Base-by-base conservation (phyloP, 2,797 vertebrate species). In the Gallirallus australis region DNA sequence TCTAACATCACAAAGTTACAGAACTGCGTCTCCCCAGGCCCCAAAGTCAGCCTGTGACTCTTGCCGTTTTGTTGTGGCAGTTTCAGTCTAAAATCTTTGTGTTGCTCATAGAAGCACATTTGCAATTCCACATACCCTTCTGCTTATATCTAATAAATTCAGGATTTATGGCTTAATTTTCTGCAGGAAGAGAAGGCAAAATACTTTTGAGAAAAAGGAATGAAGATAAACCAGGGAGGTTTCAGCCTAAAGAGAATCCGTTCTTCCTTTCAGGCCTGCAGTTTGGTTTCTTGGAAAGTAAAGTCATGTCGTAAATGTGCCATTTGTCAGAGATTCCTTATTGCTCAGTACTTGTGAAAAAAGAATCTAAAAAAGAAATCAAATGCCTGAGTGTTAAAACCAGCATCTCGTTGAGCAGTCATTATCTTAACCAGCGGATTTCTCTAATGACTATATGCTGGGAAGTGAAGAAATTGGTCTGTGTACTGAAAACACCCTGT, bases 121-220 rank as follows among this genome's bases (percentile, higher is more conserved):
- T 89, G 48, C 47, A 88, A 80, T 93, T 90, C 79, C n/a, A 45
- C 3, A 10, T 17, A n/a, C 30, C 3, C 2, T 89, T 82, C 73
- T 50, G n/a, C 47, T 75, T 52, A 52, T 2, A 52, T 20, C 12
- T 12, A 60, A 39, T 54, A 87, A 73, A 66, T 57, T 71, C 75
- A 70, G 79, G 71, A 90, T 93, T 89, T 92, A 83, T 89, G 89
- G 52, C 35, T 82, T 95, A 66, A 89, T 95, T 91, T 94, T 91
- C 71, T 85, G 21, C 33, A 37, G 39, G 16, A 82, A 47, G n/a
- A 72, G 42, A 66, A 79, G 52, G 71, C 45, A 80, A 82, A 92
- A 80, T 35, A 40, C 37, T 72, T 76, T 16, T 42, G 30, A 61
- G 59, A 42, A 54, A 53, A 72, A 79, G 45, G 66, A 88, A 93